These are phyloP conservation scores for Glaucomys volans DNA, from an alignment of 2,113 vertebrate genomes.

Conservation along the genomic window DNA sequence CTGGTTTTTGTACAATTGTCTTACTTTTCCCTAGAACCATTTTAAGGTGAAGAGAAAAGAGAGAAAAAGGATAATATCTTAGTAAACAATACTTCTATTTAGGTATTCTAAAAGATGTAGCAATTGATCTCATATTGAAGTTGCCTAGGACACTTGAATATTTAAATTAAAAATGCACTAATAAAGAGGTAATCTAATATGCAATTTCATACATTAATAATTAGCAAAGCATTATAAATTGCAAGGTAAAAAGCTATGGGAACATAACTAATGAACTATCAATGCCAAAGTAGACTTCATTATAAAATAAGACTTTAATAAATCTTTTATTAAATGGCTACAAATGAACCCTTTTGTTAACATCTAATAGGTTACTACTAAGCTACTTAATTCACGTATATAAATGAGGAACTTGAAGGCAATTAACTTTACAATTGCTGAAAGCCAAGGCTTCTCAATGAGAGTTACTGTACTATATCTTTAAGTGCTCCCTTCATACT, in stretches of 20 bases:
- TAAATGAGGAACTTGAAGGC: constrained; percentile 27
- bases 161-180: constrained; percentile 79
- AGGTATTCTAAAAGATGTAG: not conserved
- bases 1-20: not conserved
- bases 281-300: constrained; percentile 60
- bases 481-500: not conserved
- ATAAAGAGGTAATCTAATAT: constrained; percentile 76
- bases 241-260: constrained; percentile 70
- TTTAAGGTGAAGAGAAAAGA: not conserved
- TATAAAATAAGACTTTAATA: constrained; percentile 74
- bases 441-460: not conserved
- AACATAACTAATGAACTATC: constrained; percentile 74
- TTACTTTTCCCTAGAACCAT: not conserved
- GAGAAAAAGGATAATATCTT: not conserved
- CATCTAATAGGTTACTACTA: constrained; percentile 66
- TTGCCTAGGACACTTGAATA: constrained; percentile 47
- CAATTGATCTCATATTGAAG: constrained; percentile 63
- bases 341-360: constrained; percentile 68
- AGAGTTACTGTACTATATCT: not conserved
- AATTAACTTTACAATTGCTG: constrained; percentile 57
- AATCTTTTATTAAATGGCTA: constrained; percentile 79
- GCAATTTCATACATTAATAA: constrained; percentile 81
- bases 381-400: constrained; percentile 59
- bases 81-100: not conserved
- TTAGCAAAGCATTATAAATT: constrained; percentile 71